Evolutionary conservation across 2,888 invertebrate genomes (phyloP).

Genomic region (Zelleria hepariella): DNA sequence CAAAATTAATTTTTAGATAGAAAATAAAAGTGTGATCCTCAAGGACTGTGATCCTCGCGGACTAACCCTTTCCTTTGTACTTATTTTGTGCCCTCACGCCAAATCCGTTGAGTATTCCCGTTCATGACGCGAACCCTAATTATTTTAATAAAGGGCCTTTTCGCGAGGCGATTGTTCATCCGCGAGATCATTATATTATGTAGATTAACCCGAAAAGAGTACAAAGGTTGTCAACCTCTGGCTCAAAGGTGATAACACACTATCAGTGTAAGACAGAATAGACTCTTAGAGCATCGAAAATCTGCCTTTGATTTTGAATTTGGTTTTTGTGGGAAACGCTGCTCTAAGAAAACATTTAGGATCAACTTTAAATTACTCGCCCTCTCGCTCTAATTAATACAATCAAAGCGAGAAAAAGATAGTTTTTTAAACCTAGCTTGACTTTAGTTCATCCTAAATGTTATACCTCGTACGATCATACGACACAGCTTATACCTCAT

Average conservation of each 20-base stretch:
- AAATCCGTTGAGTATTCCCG: neutral
- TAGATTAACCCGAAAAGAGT: neutral
- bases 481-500: too few species aligned
- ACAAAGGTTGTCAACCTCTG: conserved; percentile 43
- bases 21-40: too few species aligned
- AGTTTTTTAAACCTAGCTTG: too few species aligned
- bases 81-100: neutral
- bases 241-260: conserved; percentile 20
- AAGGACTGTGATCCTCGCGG: neutral
- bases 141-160: neutral
- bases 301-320: too few species aligned
- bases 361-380: too few species aligned
- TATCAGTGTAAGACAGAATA: neutral
- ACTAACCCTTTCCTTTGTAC: neutral
- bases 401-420: too few species aligned
- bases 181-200: neutral
- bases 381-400: too few species aligned
- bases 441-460: neutral
- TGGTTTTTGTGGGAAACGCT: too few species aligned
- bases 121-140: neutral
- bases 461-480: neutral
- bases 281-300: neutral
- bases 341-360: too few species aligned
- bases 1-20: too few species aligned
- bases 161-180: neutral